Conservation (phyloP, 2,888 invertebrate genomes). For the Trichacis sp. region DNA sequence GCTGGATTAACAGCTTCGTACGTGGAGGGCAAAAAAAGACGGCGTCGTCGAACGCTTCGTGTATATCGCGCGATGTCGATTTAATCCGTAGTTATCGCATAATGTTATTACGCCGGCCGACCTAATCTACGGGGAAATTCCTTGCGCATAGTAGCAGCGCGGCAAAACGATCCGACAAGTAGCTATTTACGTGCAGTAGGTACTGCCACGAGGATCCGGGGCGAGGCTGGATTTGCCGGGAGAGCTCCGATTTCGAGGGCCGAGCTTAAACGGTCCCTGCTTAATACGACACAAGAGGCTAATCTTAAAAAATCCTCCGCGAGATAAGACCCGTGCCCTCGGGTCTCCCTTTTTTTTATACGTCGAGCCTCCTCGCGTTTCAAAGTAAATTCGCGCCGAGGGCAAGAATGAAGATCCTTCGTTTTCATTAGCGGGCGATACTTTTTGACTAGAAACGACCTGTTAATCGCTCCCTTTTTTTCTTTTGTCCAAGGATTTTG, state of each 20-base stretch:
- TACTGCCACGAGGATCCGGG: constrained; percentile 41
- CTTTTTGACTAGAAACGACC: constrained; percentile 62
- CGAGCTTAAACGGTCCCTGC: constrained; percentile 60
- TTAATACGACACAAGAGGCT: constrained; percentile 68
- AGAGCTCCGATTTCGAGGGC: constrained; percentile 40
- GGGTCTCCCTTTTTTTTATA: constrained; percentile 18
- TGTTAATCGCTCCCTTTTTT: constrained; percentile 55
- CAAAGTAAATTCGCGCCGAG: constrained; percentile 38
- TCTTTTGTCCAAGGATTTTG: too few relatives aligned
- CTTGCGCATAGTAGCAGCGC: constrained; percentile 23
- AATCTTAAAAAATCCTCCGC: constrained; percentile 63
- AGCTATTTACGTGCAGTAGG: constrained; percentile 65
- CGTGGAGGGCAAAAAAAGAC: constrained; percentile 26
- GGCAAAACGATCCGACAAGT: constrained; percentile 66
- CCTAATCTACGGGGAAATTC: constrained; percentile 40
- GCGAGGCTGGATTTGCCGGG: constrained; percentile 22
- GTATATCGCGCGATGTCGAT: constrained; percentile 39
- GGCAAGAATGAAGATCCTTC: constrained; percentile 50
- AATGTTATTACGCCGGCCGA: constrained; percentile 38
- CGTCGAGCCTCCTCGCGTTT: constrained; percentile 34
- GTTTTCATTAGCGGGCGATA: constrained; percentile 67
- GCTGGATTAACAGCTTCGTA: constrained; percentile 25
- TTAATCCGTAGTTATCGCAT: constrained; percentile 44
- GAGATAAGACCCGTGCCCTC: constrained; percentile 59
- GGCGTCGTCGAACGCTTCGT: constrained; percentile 28